These are phyloP conservation scores for Sesamia nonagrioides DNA, from an alignment of 1,140 invertebrate species.

Conservation along the genomic window DNA sequence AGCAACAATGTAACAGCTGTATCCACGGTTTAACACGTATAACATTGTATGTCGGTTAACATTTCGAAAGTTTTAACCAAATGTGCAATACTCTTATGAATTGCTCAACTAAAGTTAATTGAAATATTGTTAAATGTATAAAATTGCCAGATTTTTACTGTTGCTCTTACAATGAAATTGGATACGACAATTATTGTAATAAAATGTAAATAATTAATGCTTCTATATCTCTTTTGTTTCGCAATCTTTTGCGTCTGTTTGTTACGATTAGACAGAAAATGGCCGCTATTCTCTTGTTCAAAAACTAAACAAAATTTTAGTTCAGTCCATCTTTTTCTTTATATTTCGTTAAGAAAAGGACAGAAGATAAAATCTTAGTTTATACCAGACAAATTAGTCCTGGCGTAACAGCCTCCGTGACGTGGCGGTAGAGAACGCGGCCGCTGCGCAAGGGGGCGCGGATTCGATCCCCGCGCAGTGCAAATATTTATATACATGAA, in stretches of 20 bases:
- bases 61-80: not conserved
- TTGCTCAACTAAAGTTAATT: slow-evolving; percentile 5
- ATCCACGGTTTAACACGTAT: not conserved
- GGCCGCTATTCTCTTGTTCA: too few species aligned
- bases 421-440: too few species aligned
- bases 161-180: not conserved
- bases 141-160: slow-evolving; percentile 2
- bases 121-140: not conserved
- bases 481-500: too few species aligned
- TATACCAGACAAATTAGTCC: too few species aligned
- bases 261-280: too few species aligned
- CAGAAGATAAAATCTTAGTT: too few species aligned
- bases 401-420: too few species aligned
- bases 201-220: not conserved
- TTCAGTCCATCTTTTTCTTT: too few species aligned
- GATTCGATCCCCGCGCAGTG: too few species aligned
- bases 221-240: not conserved
- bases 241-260: not conserved
- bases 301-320: too few species aligned
- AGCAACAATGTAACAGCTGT: not conserved
- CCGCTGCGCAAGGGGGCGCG: too few species aligned
- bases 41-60: not conserved
- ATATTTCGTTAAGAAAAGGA: too few species aligned
- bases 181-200: not conserved
- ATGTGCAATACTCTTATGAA: slow-evolving; percentile 4